Conservation (phyloP, 2,797 vertebrate genomes). For the Crenichthys baileyi region DNA sequence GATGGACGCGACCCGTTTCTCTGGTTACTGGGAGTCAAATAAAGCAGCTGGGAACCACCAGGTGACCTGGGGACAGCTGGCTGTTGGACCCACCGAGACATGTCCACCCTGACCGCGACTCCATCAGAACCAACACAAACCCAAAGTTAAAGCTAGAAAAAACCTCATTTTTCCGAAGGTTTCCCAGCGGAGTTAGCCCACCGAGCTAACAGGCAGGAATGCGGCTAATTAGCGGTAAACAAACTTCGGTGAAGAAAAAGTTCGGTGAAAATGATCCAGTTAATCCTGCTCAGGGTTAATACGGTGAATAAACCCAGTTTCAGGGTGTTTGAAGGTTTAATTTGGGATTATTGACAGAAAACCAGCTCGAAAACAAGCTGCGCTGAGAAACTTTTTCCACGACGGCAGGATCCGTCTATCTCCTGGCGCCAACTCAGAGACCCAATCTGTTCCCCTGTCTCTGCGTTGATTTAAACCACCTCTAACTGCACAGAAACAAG, state of each 20-base stretch:
- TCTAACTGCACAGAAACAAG: too few species aligned
- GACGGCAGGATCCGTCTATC: conserved; percentile 56
- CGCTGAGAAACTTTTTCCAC: conserved; percentile 37
- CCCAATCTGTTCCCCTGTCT: conserved; percentile 31
- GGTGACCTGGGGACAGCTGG: not conserved
- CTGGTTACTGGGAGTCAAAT: not conserved
- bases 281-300: too few species aligned
- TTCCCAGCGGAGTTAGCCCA: conserved; percentile 18
- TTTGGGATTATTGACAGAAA: not conserved
- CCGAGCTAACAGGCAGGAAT: conserved; percentile 16
- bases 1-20: too few species aligned
- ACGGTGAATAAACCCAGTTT: rapidly evolving
- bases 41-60: not conserved
- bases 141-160: not conserved
- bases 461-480: not conserved
- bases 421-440: conserved; percentile 30
- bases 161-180: not conserved
- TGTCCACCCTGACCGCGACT: not conserved
- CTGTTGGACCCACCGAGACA: not conserved
- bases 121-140: not conserved
- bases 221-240: conserved; percentile 22
- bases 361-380: not conserved
- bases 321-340: rapidly evolving
- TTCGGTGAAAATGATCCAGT: not conserved
- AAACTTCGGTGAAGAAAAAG: not conserved